phyloP scores from a whole-genome alignment of 2,888 invertebrate genomes.

The Caradrina kadenii region DNA sequence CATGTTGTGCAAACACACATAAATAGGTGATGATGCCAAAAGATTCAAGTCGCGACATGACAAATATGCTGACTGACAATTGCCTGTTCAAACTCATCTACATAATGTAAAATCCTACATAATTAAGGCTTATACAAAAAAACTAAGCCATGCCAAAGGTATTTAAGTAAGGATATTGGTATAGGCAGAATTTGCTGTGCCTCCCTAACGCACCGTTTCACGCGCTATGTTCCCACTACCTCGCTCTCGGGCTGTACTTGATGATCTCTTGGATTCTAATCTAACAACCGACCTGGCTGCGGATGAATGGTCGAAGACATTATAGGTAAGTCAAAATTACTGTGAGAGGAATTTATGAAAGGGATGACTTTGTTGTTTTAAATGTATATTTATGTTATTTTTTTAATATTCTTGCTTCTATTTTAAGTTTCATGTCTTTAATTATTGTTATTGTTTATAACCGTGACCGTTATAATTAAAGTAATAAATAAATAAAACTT shows the following conservation, averaged over 20 bases:
- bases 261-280: too few species aligned
- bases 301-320: too few species aligned
- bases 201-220: not conserved
- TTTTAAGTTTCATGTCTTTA: too few species aligned
- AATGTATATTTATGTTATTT: too few species aligned
- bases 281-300: too few species aligned
- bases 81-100: conserved; percentile 1
- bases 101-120: not conserved
- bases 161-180: not conserved
- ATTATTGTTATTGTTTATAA: too few species aligned
- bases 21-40: conserved; percentile 17
- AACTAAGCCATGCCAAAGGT: not conserved
- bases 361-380: too few species aligned
- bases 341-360: too few species aligned
- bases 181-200: conserved; percentile 1
- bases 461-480: too few species aligned
- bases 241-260: not conserved
- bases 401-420: too few species aligned
- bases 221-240: not conserved
- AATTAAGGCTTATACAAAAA: not conserved
- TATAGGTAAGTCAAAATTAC: too few species aligned
- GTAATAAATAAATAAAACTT: not conserved
- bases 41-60: not conserved
- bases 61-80: not conserved
- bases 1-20: conserved; percentile 31